Evolutionary conservation across 1,140 invertebrate species (phyloP), one percentile per base, ranked within the genome.

Genomic region (Drosophila malerkotliana): DNA sequence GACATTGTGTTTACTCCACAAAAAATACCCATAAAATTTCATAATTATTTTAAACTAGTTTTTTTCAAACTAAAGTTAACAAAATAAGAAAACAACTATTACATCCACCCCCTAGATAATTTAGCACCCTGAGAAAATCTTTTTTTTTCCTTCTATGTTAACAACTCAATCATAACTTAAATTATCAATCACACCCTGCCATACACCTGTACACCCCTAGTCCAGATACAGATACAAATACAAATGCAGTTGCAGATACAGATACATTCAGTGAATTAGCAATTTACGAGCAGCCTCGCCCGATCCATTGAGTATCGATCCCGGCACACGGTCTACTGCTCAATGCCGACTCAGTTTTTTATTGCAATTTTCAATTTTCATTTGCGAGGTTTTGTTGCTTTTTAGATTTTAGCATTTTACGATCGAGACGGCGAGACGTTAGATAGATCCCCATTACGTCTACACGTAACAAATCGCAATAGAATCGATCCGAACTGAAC

Each of bases 341-440:
- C 72, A 74, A 74, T 74, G 72, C 53, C 72, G 59, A 73, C 58
- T 57, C 28, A 51, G 37, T 59, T 53, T 60, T 55, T 61, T 64
- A 45, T 64, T 67, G 60, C 63, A 67, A 39, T 71, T 71, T 69
- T 30, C 15, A 57, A 57, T 69, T 41, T 71, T 56, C 63, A 69
- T 39, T 69, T 14, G 28, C 39, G 41, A 28, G 62, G 9, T 56
- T 62, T 24, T 69, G 62, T 48, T 41, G 58, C n/a, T 10, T 18
- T 60, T 68, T 45, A 37, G 62, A 55, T 48, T 57, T 57, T 47
- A 67, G 58, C 39, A 63, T 34, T 72, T 81, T 60, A 82, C 53
- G 74, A 68, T 73, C 71, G 58, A 71, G 79, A 82, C 78, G 82
- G 78, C 82, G 75, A 87, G 82, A 85, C 82, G 63, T 68, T 76